Base-by-base conservation (phyloP, 2,113 vertebrate genomes). In the Ondatra zibethicus region DNA sequence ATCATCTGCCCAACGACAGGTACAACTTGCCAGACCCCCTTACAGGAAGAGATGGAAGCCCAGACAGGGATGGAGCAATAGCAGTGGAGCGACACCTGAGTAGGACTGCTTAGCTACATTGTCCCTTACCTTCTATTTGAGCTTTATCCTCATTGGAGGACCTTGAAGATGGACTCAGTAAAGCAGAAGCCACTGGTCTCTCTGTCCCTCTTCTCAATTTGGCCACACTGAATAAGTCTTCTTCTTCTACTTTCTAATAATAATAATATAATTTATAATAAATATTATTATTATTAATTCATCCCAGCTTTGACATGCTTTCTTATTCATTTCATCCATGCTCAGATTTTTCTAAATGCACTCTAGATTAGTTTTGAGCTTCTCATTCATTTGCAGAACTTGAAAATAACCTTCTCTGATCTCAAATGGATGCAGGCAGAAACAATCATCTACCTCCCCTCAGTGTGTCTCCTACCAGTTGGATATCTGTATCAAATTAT, bases 321-420 rank as follows among this genome's bases (percentile, higher is more conserved):
- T 45, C 39, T 86, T 61, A 42, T 11, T 29, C n/a, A 89, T 82
- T 92, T 91, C 65, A 23, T 10, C n/a, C 75, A 4, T 16, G 25
- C 65, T 80, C 17, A 19, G 82, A 42, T 10, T 13, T 65, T 61
- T 88, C 42, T 6, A 7, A 81, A 81, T 5, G 42, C 14, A 31
- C 76, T 84, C 63, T 68, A 45, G 7, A 1, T 33, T 25, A 19
- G 27, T 47, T 91, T 33, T 39, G 68, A 84, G 17, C 33, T 95
- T 47, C 33, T 39, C 55, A 33, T 61, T 92, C 86, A 66, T 75
- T 50, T 70, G 42, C 36, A 82, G n/a, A 50, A 58, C 39, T 33
- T 77, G 81, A 33, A 31, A 86, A 91, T 66, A 70, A 65, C 86
- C n/a, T 94, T 92, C 92, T 89, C 76, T 29, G 21, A 78, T 36